Conservation (phyloP, 2,113 vertebrate genomes). For the Microcebus ravelobensis region DNA sequence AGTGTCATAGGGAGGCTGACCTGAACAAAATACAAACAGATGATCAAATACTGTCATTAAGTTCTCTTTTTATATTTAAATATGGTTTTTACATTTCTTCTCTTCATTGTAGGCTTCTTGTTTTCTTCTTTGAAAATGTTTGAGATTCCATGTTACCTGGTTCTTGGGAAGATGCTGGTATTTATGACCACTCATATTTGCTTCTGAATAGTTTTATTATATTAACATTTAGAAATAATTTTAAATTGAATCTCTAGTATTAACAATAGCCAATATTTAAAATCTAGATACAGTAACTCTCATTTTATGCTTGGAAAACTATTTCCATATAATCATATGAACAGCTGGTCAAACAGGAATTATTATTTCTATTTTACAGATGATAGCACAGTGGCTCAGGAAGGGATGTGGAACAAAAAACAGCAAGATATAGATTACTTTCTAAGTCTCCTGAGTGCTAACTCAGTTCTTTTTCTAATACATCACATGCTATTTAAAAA, state of each 20-base stretch:
- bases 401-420: background rate
- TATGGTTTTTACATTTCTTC: background rate
- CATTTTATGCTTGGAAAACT: background rate
- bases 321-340: background rate
- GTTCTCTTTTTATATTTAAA: background rate
- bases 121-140: background rate
- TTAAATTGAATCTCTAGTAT: background rate
- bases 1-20: background rate
- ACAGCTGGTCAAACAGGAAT: background rate
- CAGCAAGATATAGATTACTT: background rate
- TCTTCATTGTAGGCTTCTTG: background rate
- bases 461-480: background rate
- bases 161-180: background rate
- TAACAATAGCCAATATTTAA: background rate
- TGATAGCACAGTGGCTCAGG: background rate
- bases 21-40: background rate
- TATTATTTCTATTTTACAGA: background rate
- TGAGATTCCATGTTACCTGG: background rate
- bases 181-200: background rate
- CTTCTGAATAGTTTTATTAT: background rate
- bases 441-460: background rate
- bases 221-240: background rate
- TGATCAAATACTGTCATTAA: background rate
- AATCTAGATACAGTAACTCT: background rate
- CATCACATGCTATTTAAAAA: background rate